Evolutionary conservation across 2,113 vertebrate species (phyloP).

Genomic region (Alouatta palliata): DNA sequence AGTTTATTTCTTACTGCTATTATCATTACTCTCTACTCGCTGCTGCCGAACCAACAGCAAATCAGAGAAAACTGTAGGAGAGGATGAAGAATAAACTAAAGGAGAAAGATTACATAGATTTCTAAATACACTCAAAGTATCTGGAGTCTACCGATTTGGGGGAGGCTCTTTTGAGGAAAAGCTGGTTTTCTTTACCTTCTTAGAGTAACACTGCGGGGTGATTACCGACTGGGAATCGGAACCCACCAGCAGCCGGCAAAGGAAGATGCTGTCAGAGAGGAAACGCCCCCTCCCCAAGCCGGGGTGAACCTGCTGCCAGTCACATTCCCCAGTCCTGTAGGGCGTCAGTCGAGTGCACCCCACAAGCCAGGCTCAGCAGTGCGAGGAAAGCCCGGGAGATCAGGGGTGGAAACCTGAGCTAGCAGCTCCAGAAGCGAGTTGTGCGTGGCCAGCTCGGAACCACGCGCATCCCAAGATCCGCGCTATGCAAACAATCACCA

Average conservation of each 20-base stretch:
- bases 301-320: not conserved
- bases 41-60: not conserved
- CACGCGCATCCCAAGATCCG: not conserved
- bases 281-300: not conserved
- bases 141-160: not conserved
- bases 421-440: not conserved
- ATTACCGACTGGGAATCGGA: not conserved
- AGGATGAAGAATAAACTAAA: not conserved
- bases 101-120: not conserved
- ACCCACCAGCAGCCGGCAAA: not conserved
- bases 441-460: accelerated
- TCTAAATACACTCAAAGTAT: not conserved
- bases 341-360: not conserved
- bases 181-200: not conserved
- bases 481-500: not conserved
- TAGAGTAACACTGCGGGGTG: not conserved
- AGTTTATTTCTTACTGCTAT: not conserved
- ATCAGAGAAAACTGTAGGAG: not conserved
- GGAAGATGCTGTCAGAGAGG: not conserved
- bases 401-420: not conserved
- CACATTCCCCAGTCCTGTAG: not conserved
- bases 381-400: not conserved
- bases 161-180: not conserved
- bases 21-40: not conserved
- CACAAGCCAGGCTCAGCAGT: not conserved